A percentile compares a stretch with the other conserved stretches of the same genome.
Conservation (phyloP, 2,888 invertebrate genomes). For the Brenthis daphne region DNA sequence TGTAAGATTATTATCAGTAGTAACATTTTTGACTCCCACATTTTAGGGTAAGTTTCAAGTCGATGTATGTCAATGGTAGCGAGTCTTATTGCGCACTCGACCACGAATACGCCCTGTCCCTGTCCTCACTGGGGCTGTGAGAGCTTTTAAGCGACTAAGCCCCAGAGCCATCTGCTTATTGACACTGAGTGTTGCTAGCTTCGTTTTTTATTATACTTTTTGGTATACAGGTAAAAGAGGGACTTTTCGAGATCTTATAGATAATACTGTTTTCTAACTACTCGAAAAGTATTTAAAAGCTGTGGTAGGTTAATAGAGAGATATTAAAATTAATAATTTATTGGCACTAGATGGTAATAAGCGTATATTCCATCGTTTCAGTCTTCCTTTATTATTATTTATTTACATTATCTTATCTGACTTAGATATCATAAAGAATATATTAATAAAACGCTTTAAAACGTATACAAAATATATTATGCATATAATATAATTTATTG, state of each 20-base stretch:
- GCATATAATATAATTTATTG: too few relatives aligned
- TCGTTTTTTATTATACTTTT: neutral
- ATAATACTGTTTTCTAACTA: neutral
- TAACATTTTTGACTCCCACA: neutral
- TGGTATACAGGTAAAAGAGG: neutral
- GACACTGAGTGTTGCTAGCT: slow-evolving; percentile 9
- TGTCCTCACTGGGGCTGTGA: slow-evolving; percentile 14
- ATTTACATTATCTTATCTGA: too few relatives aligned
- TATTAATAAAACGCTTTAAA: too few relatives aligned
- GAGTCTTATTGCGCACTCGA: slow-evolving; percentile 27
- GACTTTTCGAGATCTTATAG: neutral
- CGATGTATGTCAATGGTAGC: slow-evolving; percentile 33
- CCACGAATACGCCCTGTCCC: slow-evolving; percentile 22
- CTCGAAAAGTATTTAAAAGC: too few relatives aligned
- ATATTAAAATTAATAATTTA: too few relatives aligned
- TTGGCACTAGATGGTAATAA: too few relatives aligned
- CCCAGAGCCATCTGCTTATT: slow-evolving; percentile 18
- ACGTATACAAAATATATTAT: too few relatives aligned
- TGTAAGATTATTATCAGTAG: too few relatives aligned
- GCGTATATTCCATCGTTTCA: too few relatives aligned
- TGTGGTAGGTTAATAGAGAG: too few relatives aligned
- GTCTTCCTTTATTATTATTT: too few relatives aligned
- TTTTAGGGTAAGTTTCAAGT: slow-evolving; percentile 22
- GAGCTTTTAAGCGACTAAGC: slow-evolving; percentile 16
- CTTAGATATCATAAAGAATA: too few relatives aligned